Percentiles rank a stretch among this genome's conserved stretches.
Evolutionary conservation across 2,888 invertebrate species (phyloP).

Genomic region (Megamerina dolium): DNA sequence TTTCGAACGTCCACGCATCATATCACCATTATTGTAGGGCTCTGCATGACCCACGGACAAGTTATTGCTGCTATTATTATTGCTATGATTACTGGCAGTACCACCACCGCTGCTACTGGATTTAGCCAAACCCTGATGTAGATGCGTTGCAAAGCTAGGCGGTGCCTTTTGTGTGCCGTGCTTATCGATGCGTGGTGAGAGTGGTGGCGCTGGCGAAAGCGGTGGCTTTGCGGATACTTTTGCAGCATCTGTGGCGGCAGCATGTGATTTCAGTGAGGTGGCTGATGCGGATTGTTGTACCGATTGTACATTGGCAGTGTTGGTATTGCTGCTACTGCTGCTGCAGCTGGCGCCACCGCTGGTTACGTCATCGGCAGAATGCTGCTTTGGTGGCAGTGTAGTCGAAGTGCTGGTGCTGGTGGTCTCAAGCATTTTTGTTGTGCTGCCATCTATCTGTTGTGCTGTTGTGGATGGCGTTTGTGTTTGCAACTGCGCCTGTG

Average conservation of each 20-base stretch:
- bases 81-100: constrained; percentile 19
- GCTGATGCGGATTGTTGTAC: constrained; percentile 42
- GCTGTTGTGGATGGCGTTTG: constrained; percentile 8
- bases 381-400: constrained; percentile 44
- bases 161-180: constrained; percentile 25
- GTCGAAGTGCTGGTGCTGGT: constrained; percentile 14
- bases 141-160: constrained; percentile 11
- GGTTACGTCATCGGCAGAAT: constrained; percentile 47
- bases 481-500: constrained; percentile 46
- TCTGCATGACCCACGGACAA: constrained; percentile 12
- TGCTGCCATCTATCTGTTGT: neutral
- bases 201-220: constrained; percentile 57
- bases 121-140: constrained; percentile 32
- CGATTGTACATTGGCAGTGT: constrained; percentile 6
- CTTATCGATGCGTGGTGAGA: constrained; percentile 48
- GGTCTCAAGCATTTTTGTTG: constrained; percentile 9
- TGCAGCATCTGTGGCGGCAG: constrained; percentile 19
- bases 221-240: constrained; percentile 56
- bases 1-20: constrained; percentile 55
- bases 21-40: constrained; percentile 53
- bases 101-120: constrained; percentile 33
- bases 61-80: constrained; percentile 16
- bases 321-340: neutral
- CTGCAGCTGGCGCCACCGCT: constrained; percentile 16
- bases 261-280: constrained; percentile 33